A percentile compares a stretch with the other conserved stretches of the same genome.
phyloP scores from a whole-genome alignment of 1,140 invertebrate species.

The Mylabris phalerata region DNA sequence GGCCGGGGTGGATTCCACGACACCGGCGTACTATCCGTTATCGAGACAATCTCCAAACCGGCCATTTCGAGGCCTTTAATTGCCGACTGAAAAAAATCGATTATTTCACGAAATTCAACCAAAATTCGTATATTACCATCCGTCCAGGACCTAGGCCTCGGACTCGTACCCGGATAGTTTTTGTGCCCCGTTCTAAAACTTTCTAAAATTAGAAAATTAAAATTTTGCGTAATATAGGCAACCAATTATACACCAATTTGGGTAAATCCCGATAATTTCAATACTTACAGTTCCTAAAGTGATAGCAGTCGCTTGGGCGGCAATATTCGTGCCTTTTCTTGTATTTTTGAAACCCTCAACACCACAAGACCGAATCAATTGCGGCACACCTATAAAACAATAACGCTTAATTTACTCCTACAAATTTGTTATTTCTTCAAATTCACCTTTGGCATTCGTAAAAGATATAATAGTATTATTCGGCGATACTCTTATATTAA shows the following conservation, averaged over 20 bases:
- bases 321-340: conserved; percentile 91
- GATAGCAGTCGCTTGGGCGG: conserved; percentile 87
- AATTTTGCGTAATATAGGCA: conserved; percentile 1
- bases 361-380: conserved; percentile 66
- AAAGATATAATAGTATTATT: conserved; percentile 85
- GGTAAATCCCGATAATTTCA: no score
- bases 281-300: conserved; percentile 59
- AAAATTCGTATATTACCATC: conserved; percentile 54
- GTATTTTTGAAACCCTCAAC: conserved; percentile 93
- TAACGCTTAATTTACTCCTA: background rate
- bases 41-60: conserved; percentile 80
- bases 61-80: conserved; percentile 88
- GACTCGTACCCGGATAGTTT: conserved; percentile 66
- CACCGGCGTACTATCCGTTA: conserved; percentile 82
- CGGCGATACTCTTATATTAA: conserved; percentile 68
- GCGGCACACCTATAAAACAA: conserved; percentile 46
- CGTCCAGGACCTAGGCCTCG: conserved; percentile 80
- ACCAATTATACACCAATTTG: conserved; percentile 1
- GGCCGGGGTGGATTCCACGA: conserved; percentile 69
- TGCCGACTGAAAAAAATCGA: conserved; percentile 70
- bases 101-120: conserved; percentile 20
- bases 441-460: conserved; percentile 57
- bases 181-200: conserved; percentile 63
- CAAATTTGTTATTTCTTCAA: conserved; percentile 2
- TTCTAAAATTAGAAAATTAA: conserved; percentile 51